Base-by-base conservation (phyloP, 2,113 vertebrate species). In the Oenanthe melanoleuca region DNA sequence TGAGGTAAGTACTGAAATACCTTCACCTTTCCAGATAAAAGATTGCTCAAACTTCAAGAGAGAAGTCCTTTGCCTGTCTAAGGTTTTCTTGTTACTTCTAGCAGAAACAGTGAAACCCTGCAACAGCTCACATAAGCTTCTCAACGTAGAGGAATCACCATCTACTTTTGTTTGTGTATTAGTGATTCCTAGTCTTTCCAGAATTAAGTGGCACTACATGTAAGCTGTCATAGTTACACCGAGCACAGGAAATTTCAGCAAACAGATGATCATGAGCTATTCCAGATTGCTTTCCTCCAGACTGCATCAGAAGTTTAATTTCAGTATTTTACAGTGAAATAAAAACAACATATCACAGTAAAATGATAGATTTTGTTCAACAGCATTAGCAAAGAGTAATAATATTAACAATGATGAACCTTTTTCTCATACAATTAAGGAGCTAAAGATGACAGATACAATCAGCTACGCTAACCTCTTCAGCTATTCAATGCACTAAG, bases 381-480 rank as follows among this genome's bases (percentile, higher is more conserved):
- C 42, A 86, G 38, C 24, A 44, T 70, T 81, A 94, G 33, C 33
- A 86, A 84, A 33, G 20, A 86, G 22, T 70, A 94, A 59, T 77
- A 70, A 78, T 33, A 84, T 55, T 91, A 96, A 59, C 60, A 96
- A 63, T 28, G 56, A 91, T 71, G 75, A 96, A 52, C 16, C 44
- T 91, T 95, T 66, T 84, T 64, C 66, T 89, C 49, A 57, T 69
- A 69, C 57, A 87, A 45, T 75, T 91, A 85, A 81, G n/a, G n/a
- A 93, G 40, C 42, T 89, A 80, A 94, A 92, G 56, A 95, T 81
- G 89, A 91, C 53, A 84, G 52, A 96, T 89, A 59, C 16, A 67
- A 81, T 89, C 77, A 92, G 42, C 33, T 87, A 52, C 23, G 78
- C 47, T 80, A 90, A 78, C 52, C 52, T 92, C 64, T 65, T 73